Conservation (phyloP, 2,888 invertebrate species). For the Globia sparganii region DNA sequence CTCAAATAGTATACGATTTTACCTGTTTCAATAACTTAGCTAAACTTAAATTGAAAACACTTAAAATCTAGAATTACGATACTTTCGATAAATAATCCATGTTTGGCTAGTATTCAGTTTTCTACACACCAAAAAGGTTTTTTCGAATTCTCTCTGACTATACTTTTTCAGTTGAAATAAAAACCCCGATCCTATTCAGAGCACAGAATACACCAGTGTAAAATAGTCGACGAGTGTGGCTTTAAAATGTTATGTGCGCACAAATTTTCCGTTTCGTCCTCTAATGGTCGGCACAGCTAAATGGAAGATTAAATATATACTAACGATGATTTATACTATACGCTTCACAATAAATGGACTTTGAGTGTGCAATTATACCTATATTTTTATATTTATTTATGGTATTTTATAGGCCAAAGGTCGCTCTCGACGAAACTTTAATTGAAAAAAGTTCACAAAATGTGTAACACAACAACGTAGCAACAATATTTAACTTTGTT, state of each 20-base stretch:
- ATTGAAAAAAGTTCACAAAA: neutral
- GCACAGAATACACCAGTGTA: neutral
- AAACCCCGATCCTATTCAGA: neutral
- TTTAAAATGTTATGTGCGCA: constrained; percentile 72
- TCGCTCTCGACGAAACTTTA: neutral
- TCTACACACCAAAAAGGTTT: neutral
- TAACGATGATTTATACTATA: constrained; percentile 19
- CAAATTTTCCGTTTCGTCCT: constrained; percentile 71
- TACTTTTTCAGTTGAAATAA: neutral
- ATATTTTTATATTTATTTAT: neutral
- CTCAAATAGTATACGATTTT: neutral
- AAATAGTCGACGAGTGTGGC: constrained; percentile 55
- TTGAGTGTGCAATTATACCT: neutral
- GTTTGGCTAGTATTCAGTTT: neutral
- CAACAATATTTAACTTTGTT: neutral
- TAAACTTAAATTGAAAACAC: neutral
- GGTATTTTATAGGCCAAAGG: neutral
- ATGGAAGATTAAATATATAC: constrained; percentile 44
- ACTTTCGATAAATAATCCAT: neutral
- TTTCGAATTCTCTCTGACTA: neutral
- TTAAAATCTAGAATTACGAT: neutral
- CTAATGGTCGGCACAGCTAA: constrained; percentile 5
- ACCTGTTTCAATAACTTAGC: neutral
- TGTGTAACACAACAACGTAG: neutral
- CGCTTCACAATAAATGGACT: neutral